Percentiles rank a stretch among this genome's conserved stretches.
Evolutionary conservation across 2,888 invertebrate genomes (phyloP).

Genomic region (Apamea epomidion): DNA sequence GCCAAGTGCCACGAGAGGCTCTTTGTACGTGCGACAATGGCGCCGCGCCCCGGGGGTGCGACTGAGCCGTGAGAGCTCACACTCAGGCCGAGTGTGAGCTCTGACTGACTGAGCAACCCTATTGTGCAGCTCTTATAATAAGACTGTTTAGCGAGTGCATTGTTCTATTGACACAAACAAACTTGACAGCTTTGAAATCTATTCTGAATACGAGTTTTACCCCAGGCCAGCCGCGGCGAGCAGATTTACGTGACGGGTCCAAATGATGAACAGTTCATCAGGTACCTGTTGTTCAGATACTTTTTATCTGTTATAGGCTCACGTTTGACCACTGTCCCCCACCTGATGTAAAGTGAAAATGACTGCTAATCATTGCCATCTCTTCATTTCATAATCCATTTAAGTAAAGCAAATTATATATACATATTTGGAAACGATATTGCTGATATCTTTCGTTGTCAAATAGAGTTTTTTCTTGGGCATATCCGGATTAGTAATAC

Average conservation of each 20-base stretch:
- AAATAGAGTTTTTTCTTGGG: neutral
- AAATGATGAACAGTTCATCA: neutral
- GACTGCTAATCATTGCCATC: neutral
- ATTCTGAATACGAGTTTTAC: neutral
- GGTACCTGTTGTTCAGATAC: neutral
- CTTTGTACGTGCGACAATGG: conserved; percentile 32
- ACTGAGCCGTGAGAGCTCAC: conserved; percentile 14
- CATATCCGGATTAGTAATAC: neutral
- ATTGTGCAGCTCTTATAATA: conserved; percentile 12
- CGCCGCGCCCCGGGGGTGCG: neutral
- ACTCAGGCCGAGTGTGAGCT: too few relatives aligned
- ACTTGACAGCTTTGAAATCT: neutral
- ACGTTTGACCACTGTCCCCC: too few relatives aligned
- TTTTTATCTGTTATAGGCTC: neutral
- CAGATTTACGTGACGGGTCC: neutral
- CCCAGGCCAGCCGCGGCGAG: neutral
- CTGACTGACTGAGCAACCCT: conserved; percentile 8
- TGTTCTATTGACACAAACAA: conserved; percentile 4
- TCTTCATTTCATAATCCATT: neutral
- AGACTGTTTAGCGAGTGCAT: conserved; percentile 17
- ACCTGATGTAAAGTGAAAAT: neutral
- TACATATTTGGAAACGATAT: neutral
- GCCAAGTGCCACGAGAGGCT: conserved; percentile 15
- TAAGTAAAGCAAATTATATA: neutral
- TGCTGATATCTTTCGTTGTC: neutral